Conservation (phyloP, 2,113 vertebrate genomes). For the Thunnus thynnus region DNA sequence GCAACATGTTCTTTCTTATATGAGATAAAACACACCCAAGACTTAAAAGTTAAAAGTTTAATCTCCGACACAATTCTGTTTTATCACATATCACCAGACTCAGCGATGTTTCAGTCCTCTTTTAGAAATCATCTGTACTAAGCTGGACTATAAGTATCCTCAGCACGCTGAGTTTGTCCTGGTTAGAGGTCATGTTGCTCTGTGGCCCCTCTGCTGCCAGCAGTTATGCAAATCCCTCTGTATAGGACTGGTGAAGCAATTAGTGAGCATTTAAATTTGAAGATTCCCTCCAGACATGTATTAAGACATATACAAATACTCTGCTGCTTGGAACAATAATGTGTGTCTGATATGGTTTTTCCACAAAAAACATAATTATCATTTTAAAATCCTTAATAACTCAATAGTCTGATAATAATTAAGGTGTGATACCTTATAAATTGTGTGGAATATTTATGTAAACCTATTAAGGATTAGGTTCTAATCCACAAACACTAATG, state of each 20-base stretch:
- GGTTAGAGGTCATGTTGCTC: no score
- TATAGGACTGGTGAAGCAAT: not conserved
- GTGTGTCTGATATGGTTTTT: no score
- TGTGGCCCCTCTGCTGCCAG: no score
- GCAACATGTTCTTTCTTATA: conserved; percentile 1
- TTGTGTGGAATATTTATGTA: not conserved
- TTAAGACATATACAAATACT: no score
- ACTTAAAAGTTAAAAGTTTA: not conserved
- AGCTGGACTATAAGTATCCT: no score
- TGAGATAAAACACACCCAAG: not conserved
- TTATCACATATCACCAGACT: not conserved
- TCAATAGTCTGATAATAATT: not conserved
- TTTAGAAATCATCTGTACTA: no score
- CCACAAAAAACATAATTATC: no score
- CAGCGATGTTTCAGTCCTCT: not conserved
- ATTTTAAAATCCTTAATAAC: no score
- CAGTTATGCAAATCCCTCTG: no score
- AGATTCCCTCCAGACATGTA: no score
- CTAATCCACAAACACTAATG: not conserved
- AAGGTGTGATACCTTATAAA: not conserved
- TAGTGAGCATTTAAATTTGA: no score
- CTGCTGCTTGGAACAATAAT: no score
- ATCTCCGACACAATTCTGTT: not conserved
- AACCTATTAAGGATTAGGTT: not conserved
- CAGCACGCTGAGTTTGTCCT: not conserved